Evolutionary conservation across 2,888 invertebrate species (phyloP).

Genomic region (Eilema griseolum): DNA sequence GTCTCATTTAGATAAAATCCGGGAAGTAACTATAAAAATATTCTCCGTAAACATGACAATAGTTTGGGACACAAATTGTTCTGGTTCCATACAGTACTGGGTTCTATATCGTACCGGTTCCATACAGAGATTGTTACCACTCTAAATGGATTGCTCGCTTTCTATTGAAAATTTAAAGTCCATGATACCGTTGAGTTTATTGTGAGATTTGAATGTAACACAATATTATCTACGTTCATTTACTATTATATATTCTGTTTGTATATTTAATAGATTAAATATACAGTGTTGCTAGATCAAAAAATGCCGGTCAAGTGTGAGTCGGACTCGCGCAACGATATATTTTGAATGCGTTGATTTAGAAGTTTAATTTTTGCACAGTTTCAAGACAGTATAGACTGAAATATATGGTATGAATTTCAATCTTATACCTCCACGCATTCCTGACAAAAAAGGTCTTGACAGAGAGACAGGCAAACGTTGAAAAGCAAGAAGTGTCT

Average conservation of each 20-base stretch:
- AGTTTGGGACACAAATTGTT: conserved; percentile 38
- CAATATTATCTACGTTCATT: conserved; percentile 1
- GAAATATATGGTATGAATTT: too few species aligned
- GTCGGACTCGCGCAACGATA: too few species aligned
- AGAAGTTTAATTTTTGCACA: too few species aligned
- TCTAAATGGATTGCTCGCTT: conserved; percentile 51
- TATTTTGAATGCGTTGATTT: too few species aligned
- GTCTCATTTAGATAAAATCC: conserved; percentile 17
- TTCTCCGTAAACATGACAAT: conserved; percentile 36
- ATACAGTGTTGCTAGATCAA: too few species aligned
- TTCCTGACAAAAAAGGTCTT: too few species aligned
- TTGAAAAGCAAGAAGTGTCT: too few species aligned
- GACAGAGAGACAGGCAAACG: too few species aligned
- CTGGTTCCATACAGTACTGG: conserved; percentile 30
- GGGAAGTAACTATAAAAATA: conserved; percentile 21
- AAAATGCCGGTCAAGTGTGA: too few species aligned
- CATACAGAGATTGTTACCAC: conserved; percentile 50
- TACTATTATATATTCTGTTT: neutral
- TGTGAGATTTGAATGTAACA: conserved; percentile 32
- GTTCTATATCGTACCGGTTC: conserved; percentile 26
- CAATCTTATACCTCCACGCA: too few species aligned
- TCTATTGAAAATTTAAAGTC: conserved; percentile 43
- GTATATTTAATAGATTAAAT: too few species aligned
- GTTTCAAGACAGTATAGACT: too few species aligned
- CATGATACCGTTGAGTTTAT: conserved; percentile 35